Evolutionary conservation across 2,888 invertebrate species (phyloP), one percentile per base, ranked within the genome.

Genomic region (Athalia cordata): DNA sequence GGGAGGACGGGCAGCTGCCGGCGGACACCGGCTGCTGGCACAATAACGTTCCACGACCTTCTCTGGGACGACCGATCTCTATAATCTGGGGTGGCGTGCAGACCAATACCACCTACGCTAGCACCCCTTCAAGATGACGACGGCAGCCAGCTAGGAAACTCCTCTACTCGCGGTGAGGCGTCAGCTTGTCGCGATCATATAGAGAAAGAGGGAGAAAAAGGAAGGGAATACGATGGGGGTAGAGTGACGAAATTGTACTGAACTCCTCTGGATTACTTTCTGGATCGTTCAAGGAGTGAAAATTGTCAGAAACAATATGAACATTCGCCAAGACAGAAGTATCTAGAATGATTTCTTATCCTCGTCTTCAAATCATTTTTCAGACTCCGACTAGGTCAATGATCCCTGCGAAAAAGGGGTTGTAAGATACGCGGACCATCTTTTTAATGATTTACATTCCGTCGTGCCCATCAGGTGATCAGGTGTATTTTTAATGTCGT

Each of bases 11-110:
- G 82, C 87, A 88, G 88, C 88, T 88, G 88, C 86, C 85, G 86
- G 82, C 84, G 78, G 86, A 84, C 87, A 87, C 87, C 87, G 88
- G 88, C 87, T 88, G 88, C 84, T 84, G 81, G 81, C 83, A 84
- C 85, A 86, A 87, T 86, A 86, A 87, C 83, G 82, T 81, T 79
- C 82, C 82, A 84, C 85, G 84, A 84, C 68, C 52, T 76, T 77
- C 72, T 66, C 68, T 77, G 65, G 67, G 57, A 76, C 65, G 29
- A 29, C 29, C 29, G 29, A 55, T 78, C 78, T 74, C 77, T 72
- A 72, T 80, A 72, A 76, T 79, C 67, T 70, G 52, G 45, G 57
- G 29, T 29, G 29, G 52, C 79, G 78, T 75, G 79, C 77, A 77
- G 52, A 70, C 52, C 43, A 52, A 61, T 29, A 29, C 29, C 29